A percentile compares a stretch with the other conserved stretches of the same genome.
These are phyloP conservation scores for Tiliacea citrago DNA, from an alignment of 2,888 invertebrate species.

Conservation along the genomic window DNA sequence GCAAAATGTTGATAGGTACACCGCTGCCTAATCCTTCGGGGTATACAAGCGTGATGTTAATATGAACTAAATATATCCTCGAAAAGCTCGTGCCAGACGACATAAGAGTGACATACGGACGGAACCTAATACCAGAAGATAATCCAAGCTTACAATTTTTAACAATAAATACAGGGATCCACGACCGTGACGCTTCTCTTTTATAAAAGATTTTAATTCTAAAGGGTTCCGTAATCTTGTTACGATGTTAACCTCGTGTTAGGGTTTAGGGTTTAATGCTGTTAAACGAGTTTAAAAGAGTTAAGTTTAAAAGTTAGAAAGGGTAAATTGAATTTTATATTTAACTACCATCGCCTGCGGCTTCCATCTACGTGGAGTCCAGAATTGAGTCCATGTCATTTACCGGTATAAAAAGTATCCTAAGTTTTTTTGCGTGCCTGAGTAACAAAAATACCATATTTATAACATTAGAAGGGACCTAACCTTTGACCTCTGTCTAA, in stretches of 20 bases:
- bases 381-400: background rate
- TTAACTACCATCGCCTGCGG: background rate
- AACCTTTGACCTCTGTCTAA: too few relatives aligned
- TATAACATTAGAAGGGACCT: too few relatives aligned
- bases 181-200: constrained; percentile 28
- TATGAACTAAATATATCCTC: background rate
- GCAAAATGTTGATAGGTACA: background rate
- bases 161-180: constrained; percentile 35
- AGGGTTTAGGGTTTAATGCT: constrained; percentile 12
- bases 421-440: background rate
- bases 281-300: constrained; percentile 19
- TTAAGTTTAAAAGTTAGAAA: background rate
- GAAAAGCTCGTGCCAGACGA: background rate
- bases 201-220: constrained; percentile 29
- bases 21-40: background rate
- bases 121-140: constrained; percentile 20
- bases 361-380: background rate
- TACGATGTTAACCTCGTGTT: constrained; percentile 20
- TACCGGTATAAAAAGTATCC: background rate
- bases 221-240: constrained; percentile 47
- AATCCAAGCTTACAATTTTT: constrained; percentile 49
- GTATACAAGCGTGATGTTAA: background rate
- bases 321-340: background rate
- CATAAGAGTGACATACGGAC: background rate
- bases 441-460: too few relatives aligned